phyloP scores from a whole-genome alignment of 2,113 vertebrate species.

The Sminthopsis crassicaudata region DNA sequence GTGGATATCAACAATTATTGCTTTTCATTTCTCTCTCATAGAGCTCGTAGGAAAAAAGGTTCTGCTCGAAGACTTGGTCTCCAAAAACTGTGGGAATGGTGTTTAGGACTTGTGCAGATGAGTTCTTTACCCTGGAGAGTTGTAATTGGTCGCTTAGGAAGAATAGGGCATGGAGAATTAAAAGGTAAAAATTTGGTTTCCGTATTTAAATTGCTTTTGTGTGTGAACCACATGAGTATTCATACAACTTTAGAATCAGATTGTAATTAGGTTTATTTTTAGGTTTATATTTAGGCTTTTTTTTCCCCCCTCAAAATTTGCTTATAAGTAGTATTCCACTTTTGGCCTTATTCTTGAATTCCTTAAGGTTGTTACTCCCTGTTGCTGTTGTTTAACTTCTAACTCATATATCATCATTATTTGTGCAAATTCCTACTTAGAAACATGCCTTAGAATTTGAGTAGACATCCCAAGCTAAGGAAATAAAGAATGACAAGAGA shows the following conservation, averaged over 20 bases:
- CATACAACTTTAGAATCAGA: neutral
- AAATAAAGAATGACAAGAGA: neutral
- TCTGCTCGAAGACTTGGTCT: slow-evolving; percentile 96
- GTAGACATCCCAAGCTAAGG: neutral
- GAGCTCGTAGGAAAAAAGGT: slow-evolving; percentile 98
- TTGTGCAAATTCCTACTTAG: neutral
- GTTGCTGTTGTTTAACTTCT: neutral
- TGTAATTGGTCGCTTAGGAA: slow-evolving; percentile 97
- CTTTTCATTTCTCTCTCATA: slow-evolving; percentile 70
- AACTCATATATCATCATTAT: neutral
- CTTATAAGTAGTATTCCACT: neutral
- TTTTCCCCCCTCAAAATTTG: neutral
- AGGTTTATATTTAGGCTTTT: too few species aligned
- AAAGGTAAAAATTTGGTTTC: slow-evolving; percentile 88
- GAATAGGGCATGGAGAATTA: slow-evolving; percentile 97
- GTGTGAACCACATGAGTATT: neutral
- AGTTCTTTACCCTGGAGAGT: slow-evolving; percentile 98
- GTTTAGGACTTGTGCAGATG: slow-evolving; percentile 96
- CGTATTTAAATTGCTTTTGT: slow-evolving; percentile 46
- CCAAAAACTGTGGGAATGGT: slow-evolving; percentile 99
- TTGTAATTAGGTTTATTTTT: neutral
- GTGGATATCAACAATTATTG: slow-evolving; percentile 22
- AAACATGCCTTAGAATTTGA: neutral
- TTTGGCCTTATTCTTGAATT: neutral
- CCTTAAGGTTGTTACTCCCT: neutral